Evolutionary conservation across 2,113 vertebrate species (phyloP).

Genomic region (Junco hyemalis): DNA sequence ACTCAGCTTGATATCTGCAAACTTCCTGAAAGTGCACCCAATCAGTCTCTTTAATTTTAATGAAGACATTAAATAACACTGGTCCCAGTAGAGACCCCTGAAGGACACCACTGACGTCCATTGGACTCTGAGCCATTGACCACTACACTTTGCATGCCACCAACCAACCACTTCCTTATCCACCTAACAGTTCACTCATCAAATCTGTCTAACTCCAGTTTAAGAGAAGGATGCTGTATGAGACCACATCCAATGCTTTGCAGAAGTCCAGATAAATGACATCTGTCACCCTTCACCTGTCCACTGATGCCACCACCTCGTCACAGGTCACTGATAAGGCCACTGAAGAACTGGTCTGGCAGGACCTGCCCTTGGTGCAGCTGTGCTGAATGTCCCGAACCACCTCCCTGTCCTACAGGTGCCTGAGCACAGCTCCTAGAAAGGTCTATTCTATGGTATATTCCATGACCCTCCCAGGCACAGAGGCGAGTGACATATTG

Average conservation of each 20-base stretch:
- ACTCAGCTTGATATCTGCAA: background rate
- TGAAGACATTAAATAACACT: background rate
- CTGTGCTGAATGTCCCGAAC: fast-evolving
- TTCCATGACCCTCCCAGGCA: background rate
- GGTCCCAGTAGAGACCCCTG: background rate
- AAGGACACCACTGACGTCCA: background rate
- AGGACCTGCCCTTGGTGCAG: background rate
- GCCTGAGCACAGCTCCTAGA: background rate
- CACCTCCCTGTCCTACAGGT: background rate
- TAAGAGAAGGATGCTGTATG: background rate
- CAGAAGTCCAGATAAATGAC: background rate
- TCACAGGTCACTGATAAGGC: background rate
- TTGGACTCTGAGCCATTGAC: background rate
- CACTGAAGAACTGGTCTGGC: too few species aligned
- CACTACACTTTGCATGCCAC: background rate
- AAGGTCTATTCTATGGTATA: background rate
- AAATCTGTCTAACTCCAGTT: background rate
- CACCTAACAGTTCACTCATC: background rate
- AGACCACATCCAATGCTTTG: background rate
- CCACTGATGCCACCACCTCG: fast-evolving
- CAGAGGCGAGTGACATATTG: background rate
- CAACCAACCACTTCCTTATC: background rate
- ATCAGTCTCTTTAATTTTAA: background rate
- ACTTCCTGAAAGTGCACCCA: background rate
- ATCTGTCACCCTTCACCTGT: background rate